These are phyloP conservation scores for Aldrovandia affinis DNA, from an alignment of 2,797 vertebrate species.

Conservation along the genomic window DNA sequence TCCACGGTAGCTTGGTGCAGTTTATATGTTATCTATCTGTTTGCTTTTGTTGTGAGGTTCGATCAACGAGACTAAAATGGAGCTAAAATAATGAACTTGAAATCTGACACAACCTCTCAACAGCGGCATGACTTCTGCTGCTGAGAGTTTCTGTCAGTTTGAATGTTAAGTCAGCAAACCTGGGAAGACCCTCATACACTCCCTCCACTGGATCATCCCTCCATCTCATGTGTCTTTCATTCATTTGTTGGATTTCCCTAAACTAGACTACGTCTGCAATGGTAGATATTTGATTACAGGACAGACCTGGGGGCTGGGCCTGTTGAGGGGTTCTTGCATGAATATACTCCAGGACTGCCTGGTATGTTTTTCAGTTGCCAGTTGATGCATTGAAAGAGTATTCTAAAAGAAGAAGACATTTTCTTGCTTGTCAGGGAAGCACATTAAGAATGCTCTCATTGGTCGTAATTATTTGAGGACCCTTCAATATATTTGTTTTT, in stretches of 20 bases:
- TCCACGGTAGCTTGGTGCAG: neutral
- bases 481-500: constrained; percentile 46
- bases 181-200: neutral
- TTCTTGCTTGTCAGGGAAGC: neutral
- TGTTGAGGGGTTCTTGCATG: no score
- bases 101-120: neutral
- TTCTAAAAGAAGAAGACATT: neutral
- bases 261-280: no score
- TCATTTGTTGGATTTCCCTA: neutral
- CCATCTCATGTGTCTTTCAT: neutral
- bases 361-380: neutral
- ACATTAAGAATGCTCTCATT: neutral
- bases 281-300: no score
- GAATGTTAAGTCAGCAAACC: neutral
- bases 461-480: constrained; percentile 35
- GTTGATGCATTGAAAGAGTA: neutral
- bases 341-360: no score
- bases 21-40: neutral
- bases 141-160: neutral
- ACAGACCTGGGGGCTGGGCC: no score
- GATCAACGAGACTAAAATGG: neutral
- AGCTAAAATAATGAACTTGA: neutral
- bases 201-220: neutral
- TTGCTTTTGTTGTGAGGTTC: neutral
- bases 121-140: neutral